Conservation (phyloP, 1,140 invertebrate species). For the Pollicipes pollicipes region DNA sequence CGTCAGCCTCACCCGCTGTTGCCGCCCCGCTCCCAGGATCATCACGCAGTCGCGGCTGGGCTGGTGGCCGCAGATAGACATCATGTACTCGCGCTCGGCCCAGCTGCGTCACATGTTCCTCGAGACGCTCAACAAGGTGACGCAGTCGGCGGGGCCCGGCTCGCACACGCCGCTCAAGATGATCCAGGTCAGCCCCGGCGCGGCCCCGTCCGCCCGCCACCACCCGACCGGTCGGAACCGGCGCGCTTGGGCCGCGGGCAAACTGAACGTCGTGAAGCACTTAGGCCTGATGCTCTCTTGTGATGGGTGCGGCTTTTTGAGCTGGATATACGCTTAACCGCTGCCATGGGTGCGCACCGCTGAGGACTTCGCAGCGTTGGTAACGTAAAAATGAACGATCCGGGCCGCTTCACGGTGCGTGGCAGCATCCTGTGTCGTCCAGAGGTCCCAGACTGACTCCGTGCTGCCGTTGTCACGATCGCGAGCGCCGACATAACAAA, state of each 20-base stretch:
- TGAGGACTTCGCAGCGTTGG: no score
- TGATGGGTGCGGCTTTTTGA: no score
- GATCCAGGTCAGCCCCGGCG: slow-evolving; percentile 37
- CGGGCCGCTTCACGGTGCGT: no score
- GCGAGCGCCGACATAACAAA: no score
- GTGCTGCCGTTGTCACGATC: no score
- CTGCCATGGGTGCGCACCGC: slow-evolving; percentile 14
- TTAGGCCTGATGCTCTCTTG: background rate
- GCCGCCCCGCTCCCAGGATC: slow-evolving; percentile 37
- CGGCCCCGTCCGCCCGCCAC: no score
- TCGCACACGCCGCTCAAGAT: slow-evolving; percentile 67
- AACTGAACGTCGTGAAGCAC: slow-evolving; percentile 1
- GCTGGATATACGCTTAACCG: no score
- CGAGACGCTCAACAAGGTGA: slow-evolving; percentile 84
- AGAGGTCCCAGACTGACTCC: no score
- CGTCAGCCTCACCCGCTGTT: background rate
- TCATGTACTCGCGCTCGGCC: slow-evolving; percentile 80
- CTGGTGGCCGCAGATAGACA: slow-evolving; percentile 97
- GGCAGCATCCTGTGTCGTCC: no score
- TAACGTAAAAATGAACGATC: no score
- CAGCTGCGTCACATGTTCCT: slow-evolving; percentile 87
- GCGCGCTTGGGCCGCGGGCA: no score
- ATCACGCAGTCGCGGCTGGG: slow-evolving; percentile 68
- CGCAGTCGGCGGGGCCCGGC: slow-evolving; percentile 53
- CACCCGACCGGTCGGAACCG: no score